These are phyloP conservation scores for Lymantria monacha DNA, from an alignment of 2,888 invertebrate species.

Conservation along the genomic window DNA sequence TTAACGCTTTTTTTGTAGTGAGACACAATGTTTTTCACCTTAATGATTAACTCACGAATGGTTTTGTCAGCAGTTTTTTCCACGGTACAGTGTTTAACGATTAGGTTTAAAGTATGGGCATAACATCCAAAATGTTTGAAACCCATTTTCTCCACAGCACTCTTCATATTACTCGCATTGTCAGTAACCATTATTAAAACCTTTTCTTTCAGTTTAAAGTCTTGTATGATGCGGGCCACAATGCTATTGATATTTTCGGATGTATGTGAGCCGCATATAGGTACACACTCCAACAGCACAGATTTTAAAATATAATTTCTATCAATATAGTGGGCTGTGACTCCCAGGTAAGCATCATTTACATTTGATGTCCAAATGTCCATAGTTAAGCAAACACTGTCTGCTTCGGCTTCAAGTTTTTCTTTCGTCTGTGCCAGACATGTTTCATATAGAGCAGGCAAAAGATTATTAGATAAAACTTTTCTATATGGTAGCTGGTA, in stretches of 20 bases:
- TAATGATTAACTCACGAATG: neutral
- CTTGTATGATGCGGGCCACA: constrained; percentile 5
- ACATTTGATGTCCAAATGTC: neutral
- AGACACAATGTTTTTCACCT: constrained; percentile 12
- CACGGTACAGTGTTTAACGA: too few species aligned
- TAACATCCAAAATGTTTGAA: neutral
- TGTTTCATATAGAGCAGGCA: neutral
- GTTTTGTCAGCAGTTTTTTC: neutral
- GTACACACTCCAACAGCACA: constrained; percentile 8
- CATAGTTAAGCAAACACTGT: neutral
- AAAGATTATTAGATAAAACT: neutral
- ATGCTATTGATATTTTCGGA: constrained; percentile 7
- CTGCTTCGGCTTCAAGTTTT: neutral
- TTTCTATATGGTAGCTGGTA: neutral
- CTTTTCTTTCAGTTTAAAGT: constrained; percentile 10
- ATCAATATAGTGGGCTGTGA: constrained; percentile 4
- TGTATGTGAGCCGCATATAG: constrained; percentile 7
- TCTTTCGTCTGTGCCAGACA: neutral
- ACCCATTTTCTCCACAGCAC: neutral
- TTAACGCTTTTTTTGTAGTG: constrained; percentile 14
- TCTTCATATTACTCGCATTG: constrained; percentile 13
- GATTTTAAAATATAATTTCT: constrained; percentile 2
- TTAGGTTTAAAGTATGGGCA: neutral
- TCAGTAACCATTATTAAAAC: constrained; percentile 10
- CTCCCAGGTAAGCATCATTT: neutral